These are phyloP conservation scores for Hipparchia sbordonii DNA, from an alignment of 2,888 invertebrate genomes.

Conservation along the genomic window DNA sequence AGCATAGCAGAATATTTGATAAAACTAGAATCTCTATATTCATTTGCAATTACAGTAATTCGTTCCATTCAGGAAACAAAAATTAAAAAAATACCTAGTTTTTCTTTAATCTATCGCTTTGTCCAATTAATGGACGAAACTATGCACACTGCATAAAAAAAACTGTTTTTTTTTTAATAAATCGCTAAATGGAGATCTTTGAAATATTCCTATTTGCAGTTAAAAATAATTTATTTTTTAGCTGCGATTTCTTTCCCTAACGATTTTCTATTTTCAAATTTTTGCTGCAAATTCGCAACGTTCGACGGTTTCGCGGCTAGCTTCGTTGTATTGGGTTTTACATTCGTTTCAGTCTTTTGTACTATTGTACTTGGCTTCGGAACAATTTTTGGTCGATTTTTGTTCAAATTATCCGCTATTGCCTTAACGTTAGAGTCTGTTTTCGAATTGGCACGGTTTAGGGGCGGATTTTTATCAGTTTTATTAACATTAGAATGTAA, in stretches of 20 bases:
- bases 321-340: slow-evolving; percentile 71
- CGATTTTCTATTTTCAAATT: slow-evolving; percentile 86
- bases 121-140: slow-evolving; percentile 8
- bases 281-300: slow-evolving; percentile 90
- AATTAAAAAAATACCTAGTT: not conserved
- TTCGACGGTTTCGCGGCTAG: slow-evolving; percentile 84
- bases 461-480: slow-evolving; percentile 59
- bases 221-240: slow-evolving; percentile 28
- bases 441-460: slow-evolving; percentile 66
- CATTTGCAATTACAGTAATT: not conserved
- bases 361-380: slow-evolving; percentile 66
- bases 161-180: slow-evolving; percentile 3
- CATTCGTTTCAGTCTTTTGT: slow-evolving; percentile 61
- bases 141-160: not conserved
- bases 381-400: slow-evolving; percentile 76
- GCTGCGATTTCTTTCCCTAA: slow-evolving; percentile 66
- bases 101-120: slow-evolving; percentile 5
- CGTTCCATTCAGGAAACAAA: not conserved
- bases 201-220: slow-evolving; percentile 10
- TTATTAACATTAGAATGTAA: slow-evolving; percentile 54
- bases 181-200: slow-evolving; percentile 22
- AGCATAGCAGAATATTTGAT: not conserved
- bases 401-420: slow-evolving; percentile 75
- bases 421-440: slow-evolving; percentile 70
- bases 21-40: slow-evolving; percentile 5